These are phyloP conservation scores for Sebastes oblongus DNA, from an alignment of 2,797 vertebrate species.

Conservation along the genomic window DNA sequence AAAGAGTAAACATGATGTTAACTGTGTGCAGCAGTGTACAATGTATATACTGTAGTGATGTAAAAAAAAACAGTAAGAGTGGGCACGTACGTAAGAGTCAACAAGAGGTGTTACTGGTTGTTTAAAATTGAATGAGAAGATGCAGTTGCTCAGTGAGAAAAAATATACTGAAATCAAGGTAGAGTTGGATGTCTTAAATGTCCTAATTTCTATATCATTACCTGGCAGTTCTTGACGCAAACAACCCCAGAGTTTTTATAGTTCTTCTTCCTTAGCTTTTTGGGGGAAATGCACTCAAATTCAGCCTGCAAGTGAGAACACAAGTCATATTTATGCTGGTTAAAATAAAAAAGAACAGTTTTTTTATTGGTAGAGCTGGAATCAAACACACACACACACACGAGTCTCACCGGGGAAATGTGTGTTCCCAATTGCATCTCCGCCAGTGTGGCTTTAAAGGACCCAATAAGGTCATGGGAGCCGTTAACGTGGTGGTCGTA, in stretches of 20 bases:
- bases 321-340: neutral
- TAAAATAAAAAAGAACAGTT: neutral
- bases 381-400: neutral
- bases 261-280: conserved; percentile 90
- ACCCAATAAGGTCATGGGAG: conserved; percentile 91
- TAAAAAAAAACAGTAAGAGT: neutral
- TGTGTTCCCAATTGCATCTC: conserved; percentile 87
- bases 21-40: neutral
- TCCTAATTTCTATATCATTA: conserved; percentile 44
- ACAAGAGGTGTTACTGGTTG: neutral
- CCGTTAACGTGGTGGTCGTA: conserved; percentile 89
- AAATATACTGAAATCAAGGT: neutral
- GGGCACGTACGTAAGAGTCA: neutral
- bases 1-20: neutral
- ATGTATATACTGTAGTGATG: neutral
- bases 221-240: conserved; percentile 89
- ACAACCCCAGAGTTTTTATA: conserved; percentile 95
- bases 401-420: conserved; percentile 83
- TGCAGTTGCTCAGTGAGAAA: neutral
- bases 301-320: conserved; percentile 81
- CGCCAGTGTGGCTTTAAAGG: conserved; percentile 86
- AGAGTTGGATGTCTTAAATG: neutral
- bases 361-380: neutral
- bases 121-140: neutral
- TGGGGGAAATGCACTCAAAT: conserved; percentile 90